phyloP scores from a whole-genome alignment of 2,113 vertebrate genomes.

The Peromyscus leucopus region DNA sequence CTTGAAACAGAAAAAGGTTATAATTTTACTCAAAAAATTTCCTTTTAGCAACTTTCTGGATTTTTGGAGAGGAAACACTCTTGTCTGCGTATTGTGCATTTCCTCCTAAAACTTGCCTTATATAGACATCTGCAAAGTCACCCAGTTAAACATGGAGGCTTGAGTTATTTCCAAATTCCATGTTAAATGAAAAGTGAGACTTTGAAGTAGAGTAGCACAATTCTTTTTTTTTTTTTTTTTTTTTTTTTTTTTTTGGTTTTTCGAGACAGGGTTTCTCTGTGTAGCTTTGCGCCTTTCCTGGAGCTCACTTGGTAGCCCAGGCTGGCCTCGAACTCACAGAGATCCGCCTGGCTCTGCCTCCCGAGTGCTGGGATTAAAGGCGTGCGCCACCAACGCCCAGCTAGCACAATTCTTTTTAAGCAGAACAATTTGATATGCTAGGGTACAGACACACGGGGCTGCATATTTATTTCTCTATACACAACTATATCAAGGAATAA shows the following conservation, averaged over 20 bases:
- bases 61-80: slow-evolving; percentile 70
- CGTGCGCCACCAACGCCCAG: too few species aligned
- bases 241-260: background rate
- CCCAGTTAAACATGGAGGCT: background rate
- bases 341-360: too few species aligned
- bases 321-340: too few species aligned
- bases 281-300: too few species aligned
- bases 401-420: background rate
- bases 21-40: slow-evolving; percentile 55
- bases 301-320: too few species aligned
- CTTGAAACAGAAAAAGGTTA: slow-evolving; percentile 44
- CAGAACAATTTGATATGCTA: background rate
- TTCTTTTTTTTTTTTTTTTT: background rate
- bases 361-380: too few species aligned
- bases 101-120: background rate
- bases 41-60: slow-evolving; percentile 74
- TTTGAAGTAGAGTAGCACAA: background rate
- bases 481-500: background rate
- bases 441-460: background rate
- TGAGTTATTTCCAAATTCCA: background rate
- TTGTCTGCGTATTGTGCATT: background rate
- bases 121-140: background rate
- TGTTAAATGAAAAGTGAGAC: background rate
- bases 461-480: background rate
- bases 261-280: too few species aligned